Conservation (phyloP, 2,113 vertebrate species). For the Equus przewalskii region DNA sequence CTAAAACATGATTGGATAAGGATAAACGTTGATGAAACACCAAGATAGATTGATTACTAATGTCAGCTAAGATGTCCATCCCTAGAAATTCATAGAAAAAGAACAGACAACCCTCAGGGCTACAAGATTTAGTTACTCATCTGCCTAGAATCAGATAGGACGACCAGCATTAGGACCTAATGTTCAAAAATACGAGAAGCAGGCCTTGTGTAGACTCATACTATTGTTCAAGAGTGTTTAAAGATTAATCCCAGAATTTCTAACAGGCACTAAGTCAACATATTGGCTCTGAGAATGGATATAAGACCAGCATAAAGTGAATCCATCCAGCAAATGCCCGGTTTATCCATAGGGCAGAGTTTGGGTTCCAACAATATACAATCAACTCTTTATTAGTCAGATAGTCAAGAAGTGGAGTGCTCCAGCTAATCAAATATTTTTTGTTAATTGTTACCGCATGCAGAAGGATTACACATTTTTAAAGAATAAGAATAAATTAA, state of each 20-base stretch:
- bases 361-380: background rate
- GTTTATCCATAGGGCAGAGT: background rate
- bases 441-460: constrained; percentile 83
- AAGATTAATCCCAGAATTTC: constrained; percentile 34
- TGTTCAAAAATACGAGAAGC: background rate
- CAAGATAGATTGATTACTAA: constrained; percentile 4
- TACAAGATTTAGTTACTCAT: background rate
- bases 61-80: background rate
- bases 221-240: background rate
- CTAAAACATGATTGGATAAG: background rate
- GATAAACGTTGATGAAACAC: constrained; percentile 48
- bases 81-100: constrained; percentile 3
- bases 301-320: background rate
- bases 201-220: background rate
- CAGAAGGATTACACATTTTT: constrained; percentile 80
- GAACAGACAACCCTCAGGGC: background rate
- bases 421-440: constrained; percentile 83
- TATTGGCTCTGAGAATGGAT: background rate
- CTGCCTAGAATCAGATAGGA: background rate
- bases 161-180: background rate
- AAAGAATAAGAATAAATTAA: constrained; percentile 85
- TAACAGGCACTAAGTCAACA: background rate
- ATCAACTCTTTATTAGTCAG: constrained; percentile 59
- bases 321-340: background rate
- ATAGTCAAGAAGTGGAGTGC: constrained; percentile 74